Percentiles rank a stretch among this genome's conserved stretches.
These are phyloP conservation scores for Phocides pigmalion DNA, from an alignment of 1,140 invertebrate species.

Conservation along the genomic window DNA sequence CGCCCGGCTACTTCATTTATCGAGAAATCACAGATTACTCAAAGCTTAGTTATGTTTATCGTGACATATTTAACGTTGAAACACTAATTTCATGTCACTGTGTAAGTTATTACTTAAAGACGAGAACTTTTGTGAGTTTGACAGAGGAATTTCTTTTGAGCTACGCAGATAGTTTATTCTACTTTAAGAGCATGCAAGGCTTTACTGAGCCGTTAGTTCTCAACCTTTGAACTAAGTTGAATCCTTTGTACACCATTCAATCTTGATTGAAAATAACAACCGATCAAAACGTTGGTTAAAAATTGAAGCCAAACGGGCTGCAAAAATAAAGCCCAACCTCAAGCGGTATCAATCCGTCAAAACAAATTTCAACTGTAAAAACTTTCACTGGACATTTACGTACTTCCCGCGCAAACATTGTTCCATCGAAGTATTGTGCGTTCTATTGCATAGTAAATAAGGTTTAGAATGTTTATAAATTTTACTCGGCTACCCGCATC, in stretches of 20 bases:
- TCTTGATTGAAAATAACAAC: no score
- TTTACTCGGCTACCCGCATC: not conserved
- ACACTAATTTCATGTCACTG: conserved; percentile 5
- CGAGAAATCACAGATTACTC: conserved; percentile 24
- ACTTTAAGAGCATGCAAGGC: no score
- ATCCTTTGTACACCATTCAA: no score
- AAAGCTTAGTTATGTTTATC: conserved; percentile 24
- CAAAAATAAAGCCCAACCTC: not conserved
- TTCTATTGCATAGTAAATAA: conserved; percentile 7
- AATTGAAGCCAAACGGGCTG: no score
- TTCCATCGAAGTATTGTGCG: no score
- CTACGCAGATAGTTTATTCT: no score
- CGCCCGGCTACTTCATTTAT: conserved; percentile 39
- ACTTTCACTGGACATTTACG: conserved; percentile 6
- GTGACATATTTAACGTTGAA: conserved; percentile 9
- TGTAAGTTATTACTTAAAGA: no score
- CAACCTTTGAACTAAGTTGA: no score
- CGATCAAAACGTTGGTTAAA: no score
- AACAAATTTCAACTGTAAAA: conserved; percentile 19
- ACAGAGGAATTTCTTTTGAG: no score
- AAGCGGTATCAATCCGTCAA: not conserved
- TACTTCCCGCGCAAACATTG: not conserved
- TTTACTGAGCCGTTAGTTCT: no score
- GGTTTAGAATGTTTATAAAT: not conserved
- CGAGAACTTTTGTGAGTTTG: no score